A percentile compares a stretch with the other conserved stretches of the same genome.
Evolutionary conservation across 2,888 invertebrate genomes (phyloP).

Genomic region (Drosophila limbata): DNA sequence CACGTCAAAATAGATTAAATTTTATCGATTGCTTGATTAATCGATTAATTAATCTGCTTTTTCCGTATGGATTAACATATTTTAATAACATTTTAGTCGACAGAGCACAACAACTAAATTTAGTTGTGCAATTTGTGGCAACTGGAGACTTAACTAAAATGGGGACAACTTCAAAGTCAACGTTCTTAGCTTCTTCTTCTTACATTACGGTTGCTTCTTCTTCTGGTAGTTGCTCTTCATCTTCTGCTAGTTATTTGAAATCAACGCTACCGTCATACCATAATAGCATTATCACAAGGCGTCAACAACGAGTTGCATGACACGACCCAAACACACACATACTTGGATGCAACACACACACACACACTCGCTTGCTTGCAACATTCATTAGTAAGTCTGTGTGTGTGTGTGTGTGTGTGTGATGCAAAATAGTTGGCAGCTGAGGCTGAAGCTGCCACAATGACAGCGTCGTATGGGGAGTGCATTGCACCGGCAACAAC

Average conservation of each 20-base stretch:
- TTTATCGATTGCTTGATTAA: constrained; percentile 48
- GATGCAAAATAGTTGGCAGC: constrained; percentile 81
- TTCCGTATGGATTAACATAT: constrained; percentile 56
- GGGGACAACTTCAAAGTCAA: constrained; percentile 52
- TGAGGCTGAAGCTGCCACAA: constrained; percentile 58
- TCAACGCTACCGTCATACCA: constrained; percentile 71
- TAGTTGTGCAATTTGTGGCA: constrained; percentile 8
- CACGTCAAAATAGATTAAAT: constrained; percentile 29
- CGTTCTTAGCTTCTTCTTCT: constrained; percentile 40
- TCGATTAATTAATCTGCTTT: constrained; percentile 46
- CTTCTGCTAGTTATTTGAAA: constrained; percentile 38
- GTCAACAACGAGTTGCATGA: constrained; percentile 58
- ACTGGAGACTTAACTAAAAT: constrained; percentile 8
- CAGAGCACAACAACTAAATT: constrained; percentile 10
- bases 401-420: constrained; percentile 26
- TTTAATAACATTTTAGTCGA: constrained; percentile 53
- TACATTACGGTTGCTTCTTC: neutral
- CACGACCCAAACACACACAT: constrained; percentile 47
- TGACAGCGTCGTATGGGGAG: constrained; percentile 61
- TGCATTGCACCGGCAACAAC: constrained; percentile 68
- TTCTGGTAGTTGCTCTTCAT: constrained; percentile 12
- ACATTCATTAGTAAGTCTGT: constrained; percentile 39
- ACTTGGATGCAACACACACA: constrained; percentile 29
- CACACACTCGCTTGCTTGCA: constrained; percentile 39
- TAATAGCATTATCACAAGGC: constrained; percentile 77